phyloP scores from a whole-genome alignment of 2,113 vertebrate genomes.

The Dasyurus viverrinus region DNA sequence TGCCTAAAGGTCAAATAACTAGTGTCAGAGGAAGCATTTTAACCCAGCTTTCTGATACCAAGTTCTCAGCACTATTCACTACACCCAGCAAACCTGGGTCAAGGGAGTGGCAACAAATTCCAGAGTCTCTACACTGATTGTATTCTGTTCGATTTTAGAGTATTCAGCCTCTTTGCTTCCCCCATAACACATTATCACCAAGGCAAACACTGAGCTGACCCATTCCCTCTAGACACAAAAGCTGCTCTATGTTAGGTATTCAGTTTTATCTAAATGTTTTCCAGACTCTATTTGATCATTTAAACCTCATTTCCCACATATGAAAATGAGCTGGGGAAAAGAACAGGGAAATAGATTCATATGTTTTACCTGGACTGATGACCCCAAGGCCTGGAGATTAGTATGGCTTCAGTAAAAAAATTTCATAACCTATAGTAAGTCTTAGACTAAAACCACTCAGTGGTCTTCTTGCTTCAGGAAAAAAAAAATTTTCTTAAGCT shows the following conservation, averaged over 20 bases:
- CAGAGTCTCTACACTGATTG: background rate
- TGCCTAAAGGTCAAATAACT: background rate
- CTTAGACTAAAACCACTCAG: constrained; percentile 37
- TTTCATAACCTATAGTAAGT: background rate
- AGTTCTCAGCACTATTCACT: background rate
- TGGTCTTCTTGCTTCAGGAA: constrained; percentile 24
- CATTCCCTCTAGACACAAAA: background rate
- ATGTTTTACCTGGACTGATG: background rate
- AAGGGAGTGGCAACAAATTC: background rate
- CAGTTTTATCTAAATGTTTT: background rate
- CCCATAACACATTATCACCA: background rate
- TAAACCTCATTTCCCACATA: background rate
- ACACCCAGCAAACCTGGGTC: background rate
- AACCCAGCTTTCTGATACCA: background rate
- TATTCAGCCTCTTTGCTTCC: background rate
- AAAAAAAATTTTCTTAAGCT: constrained; percentile 1
- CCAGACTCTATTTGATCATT: background rate
- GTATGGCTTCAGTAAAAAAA: background rate
- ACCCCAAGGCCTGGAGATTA: background rate
- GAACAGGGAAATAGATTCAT: background rate
- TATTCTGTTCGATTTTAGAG: background rate
- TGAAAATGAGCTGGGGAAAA: background rate
- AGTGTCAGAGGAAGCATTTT: background rate
- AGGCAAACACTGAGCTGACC: background rate
- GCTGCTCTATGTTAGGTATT: background rate